Conservation (phyloP, 2,113 vertebrate genomes). For the Otus sunia region DNA sequence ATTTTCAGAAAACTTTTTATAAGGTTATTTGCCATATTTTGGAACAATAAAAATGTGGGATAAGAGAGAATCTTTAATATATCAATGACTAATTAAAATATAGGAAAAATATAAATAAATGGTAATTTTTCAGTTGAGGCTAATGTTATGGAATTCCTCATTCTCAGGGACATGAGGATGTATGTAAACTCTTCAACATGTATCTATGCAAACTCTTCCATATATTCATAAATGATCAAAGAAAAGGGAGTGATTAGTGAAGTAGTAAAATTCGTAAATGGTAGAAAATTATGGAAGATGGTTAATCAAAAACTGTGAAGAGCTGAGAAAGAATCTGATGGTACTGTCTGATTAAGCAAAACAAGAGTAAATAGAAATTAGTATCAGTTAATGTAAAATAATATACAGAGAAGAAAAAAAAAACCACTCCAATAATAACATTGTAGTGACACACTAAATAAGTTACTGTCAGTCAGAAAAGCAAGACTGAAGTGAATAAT, state of each 20-base stretch:
- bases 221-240: not conserved
- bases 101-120: not conserved
- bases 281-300: not conserved
- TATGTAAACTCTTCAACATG: not conserved
- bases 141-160: not conserved
- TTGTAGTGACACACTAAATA: not conserved
- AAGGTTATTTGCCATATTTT: not conserved
- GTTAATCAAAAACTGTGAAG: not conserved
- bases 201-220: not conserved
- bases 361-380: not conserved
- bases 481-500: not conserved
- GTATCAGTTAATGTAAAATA: not conserved
- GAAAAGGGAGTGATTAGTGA: not conserved
- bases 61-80: not conserved
- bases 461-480: not conserved
- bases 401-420: not conserved
- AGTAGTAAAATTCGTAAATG: not conserved
- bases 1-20: not conserved
- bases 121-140: not conserved
- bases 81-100: not conserved
- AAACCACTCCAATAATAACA: accelerated
- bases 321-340: not conserved
- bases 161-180: not conserved
- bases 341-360: not conserved
- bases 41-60: not conserved